Conservation (phyloP, 2,888 invertebrate species). For the Drosophila conformis region DNA sequence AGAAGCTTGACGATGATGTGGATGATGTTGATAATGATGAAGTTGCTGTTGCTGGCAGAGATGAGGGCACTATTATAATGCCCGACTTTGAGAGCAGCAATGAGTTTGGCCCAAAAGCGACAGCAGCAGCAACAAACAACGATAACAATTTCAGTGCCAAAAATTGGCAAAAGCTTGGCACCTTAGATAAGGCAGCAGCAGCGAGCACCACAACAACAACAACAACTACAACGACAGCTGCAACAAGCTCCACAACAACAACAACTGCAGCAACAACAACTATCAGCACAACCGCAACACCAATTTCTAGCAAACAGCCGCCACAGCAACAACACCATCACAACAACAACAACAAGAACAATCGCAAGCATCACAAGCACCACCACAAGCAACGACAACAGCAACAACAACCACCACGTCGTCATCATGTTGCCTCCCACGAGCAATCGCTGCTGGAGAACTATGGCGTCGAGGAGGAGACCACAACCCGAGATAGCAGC, state of each 20-base stretch:
- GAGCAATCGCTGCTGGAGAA: slow-evolving; percentile 59
- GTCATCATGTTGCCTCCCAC: slow-evolving; percentile 61
- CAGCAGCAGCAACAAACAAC: slow-evolving; percentile 36
- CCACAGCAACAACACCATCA: slow-evolving; percentile 38
- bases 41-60: slow-evolving; percentile 22
- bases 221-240: slow-evolving; percentile 28
- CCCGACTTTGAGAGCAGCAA: slow-evolving; percentile 56
- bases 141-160: slow-evolving; percentile 55
- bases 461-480: slow-evolving; percentile 58
- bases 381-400: slow-evolving; percentile 52
- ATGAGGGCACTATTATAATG: slow-evolving; percentile 49
- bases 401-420: slow-evolving; percentile 52
- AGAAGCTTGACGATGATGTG: slow-evolving; percentile 27
- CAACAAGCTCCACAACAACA: slow-evolving; percentile 27
- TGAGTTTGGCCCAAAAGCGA: slow-evolving; percentile 51
- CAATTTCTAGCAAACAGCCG: slow-evolving; percentile 32
- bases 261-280: slow-evolving; percentile 22
- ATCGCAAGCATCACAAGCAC: slow-evolving; percentile 43
- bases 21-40: slow-evolving; percentile 40
- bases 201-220: slow-evolving; percentile 29
- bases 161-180: slow-evolving; percentile 71
- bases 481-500: slow-evolving; percentile 83
- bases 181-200: slow-evolving; percentile 56
- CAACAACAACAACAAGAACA: slow-evolving; percentile 33
- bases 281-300: slow-evolving; percentile 27